Conservation (phyloP, 2,113 vertebrate genomes). For the Pholis gunnellus region DNA sequence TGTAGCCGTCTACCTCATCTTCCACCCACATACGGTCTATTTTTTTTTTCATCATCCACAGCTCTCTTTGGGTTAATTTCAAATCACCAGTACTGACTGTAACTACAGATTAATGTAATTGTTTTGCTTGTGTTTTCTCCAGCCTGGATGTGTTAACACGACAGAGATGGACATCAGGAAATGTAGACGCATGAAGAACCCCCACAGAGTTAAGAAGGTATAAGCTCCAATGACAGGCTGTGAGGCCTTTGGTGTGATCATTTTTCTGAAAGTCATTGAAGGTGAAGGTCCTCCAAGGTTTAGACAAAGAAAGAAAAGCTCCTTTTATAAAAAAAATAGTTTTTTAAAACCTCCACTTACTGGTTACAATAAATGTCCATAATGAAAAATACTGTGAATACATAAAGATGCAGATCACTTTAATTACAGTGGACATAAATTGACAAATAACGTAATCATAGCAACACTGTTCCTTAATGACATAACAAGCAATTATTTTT, state of each 20-base stretch:
- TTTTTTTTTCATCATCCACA: background rate
- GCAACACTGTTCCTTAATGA: background rate
- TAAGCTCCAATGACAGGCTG: background rate
- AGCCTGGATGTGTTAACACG: slow-evolving; percentile 99
- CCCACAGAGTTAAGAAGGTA: slow-evolving; percentile 97
- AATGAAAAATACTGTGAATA: background rate
- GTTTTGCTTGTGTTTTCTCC: slow-evolving; percentile 17
- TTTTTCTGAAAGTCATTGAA: background rate
- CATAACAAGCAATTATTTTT: background rate
- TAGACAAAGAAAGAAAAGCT: background rate
- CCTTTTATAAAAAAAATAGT: background rate
- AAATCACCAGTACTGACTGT: background rate
- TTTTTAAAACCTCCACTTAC: too few species aligned
- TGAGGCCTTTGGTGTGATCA: background rate
- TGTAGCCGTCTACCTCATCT: slow-evolving; percentile 11
- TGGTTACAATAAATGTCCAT: background rate
- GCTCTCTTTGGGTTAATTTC: background rate
- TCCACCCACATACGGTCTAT: background rate
- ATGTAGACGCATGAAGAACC: slow-evolving; percentile 97
- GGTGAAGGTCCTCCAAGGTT: background rate
- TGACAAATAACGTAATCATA: background rate
- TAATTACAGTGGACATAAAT: background rate
- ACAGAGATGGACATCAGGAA: slow-evolving; percentile 99
- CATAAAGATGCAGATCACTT: background rate
- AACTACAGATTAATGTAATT: background rate